Conservation (phyloP, 2,797 vertebrate genomes). For the Sebastes iracundus region DNA sequence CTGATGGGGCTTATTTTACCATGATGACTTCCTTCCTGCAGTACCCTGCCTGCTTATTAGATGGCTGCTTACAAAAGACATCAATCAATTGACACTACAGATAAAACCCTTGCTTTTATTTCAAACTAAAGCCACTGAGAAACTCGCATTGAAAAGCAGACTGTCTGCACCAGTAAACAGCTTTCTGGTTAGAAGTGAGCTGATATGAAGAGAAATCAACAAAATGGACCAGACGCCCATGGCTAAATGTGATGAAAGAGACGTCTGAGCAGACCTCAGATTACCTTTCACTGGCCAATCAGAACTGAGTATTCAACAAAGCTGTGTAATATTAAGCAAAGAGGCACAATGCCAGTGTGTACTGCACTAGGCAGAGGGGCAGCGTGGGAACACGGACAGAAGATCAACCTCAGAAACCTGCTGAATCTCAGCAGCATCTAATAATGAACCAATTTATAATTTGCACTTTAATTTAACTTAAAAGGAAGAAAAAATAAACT, state of each 20-base stretch:
- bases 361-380: not conserved
- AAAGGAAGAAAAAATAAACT: not conserved
- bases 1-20: conserved; percentile 7
- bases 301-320: not conserved
- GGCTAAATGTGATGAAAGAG: conserved; percentile 7
- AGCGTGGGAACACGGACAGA: not conserved
- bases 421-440: not conserved
- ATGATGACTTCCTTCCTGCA: conserved; percentile 6
- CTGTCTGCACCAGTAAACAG: not conserved
- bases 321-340: not conserved
- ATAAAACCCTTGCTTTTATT: not conserved
- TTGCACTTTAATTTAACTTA: not conserved
- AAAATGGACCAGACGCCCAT: not conserved
- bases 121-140: not conserved
- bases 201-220: conserved; percentile 4
- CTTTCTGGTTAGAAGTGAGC: not conserved
- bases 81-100: conserved; percentile 3
- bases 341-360: not conserved
- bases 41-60: not conserved
- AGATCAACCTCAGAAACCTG: not conserved
- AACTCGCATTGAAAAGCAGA: not conserved
- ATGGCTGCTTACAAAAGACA: not conserved
- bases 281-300: not conserved
- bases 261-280: not conserved
- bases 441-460: not conserved